Evolutionary conservation across 30 jellyfish, hydroid and myxozoan species (phyloP).

Genomic region (Nemopilema nomurai): DNA sequence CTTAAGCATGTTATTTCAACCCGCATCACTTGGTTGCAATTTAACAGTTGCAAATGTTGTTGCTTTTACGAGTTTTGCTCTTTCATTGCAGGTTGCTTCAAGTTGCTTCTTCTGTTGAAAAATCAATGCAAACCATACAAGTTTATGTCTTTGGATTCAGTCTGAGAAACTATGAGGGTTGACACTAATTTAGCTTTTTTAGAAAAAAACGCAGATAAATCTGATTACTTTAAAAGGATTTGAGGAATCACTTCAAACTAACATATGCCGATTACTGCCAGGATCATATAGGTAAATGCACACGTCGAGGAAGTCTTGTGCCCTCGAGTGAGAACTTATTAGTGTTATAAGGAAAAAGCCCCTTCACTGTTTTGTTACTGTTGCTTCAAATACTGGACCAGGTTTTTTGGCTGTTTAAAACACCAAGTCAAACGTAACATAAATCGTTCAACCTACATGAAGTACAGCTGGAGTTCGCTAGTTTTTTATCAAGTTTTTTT

Average conservation of each 20-base stretch:
- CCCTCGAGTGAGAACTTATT: too few species aligned
- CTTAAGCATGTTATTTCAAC: too few species aligned
- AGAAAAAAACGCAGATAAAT: conserved; percentile 8
- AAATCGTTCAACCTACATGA: too few species aligned
- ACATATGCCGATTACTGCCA: background rate
- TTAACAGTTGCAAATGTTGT: too few species aligned
- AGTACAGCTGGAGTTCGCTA: too few species aligned
- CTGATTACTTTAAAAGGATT: background rate
- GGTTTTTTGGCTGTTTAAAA: too few species aligned
- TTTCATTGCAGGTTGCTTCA: background rate
- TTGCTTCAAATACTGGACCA: background rate
- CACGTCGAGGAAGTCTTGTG: background rate
- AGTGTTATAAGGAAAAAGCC: too few species aligned
- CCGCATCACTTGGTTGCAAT: too few species aligned
- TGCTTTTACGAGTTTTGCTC: background rate
- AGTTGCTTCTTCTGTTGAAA: background rate
- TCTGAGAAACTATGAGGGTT: background rate
- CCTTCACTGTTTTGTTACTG: too few species aligned
- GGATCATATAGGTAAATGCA: background rate
- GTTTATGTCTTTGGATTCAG: background rate
- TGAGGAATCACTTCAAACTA: background rate
- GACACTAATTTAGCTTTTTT: conserved; percentile 6
- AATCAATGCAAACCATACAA: background rate
- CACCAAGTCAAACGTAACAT: too few species aligned
- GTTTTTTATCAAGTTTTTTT: background rate